phyloP scores from a whole-genome alignment of 2,797 vertebrate genomes.

The Girardinus metallicus region DNA sequence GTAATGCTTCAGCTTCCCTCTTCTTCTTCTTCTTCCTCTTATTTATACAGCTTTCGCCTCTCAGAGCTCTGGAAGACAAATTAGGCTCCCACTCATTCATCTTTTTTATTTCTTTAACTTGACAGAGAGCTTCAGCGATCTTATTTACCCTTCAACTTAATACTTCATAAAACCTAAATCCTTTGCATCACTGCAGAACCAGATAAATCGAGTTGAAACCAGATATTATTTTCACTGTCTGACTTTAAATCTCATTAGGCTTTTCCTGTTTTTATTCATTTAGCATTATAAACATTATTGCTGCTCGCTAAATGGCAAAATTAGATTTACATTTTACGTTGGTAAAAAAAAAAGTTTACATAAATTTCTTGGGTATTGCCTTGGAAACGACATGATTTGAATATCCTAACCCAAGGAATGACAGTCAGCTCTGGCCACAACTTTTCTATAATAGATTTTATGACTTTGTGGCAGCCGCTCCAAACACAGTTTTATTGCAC shows the following conservation, averaged over 20 bases:
- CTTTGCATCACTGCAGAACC: constrained; percentile 1
- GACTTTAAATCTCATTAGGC: neutral
- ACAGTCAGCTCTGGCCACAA: neutral
- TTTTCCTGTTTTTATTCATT: neutral
- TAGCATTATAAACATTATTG: neutral
- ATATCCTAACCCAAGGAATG: neutral
- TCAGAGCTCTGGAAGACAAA: constrained; percentile 52
- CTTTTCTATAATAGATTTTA: neutral
- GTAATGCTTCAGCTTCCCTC: constrained; percentile 37
- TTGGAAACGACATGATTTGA: neutral
- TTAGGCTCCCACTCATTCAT: constrained; percentile 44
- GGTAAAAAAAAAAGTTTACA: neutral
- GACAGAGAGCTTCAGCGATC: constrained; percentile 14
- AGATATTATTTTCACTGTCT: neutral
- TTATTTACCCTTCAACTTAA: constrained; percentile 35
- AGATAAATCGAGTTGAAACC: neutral
- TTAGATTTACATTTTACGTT: no score
- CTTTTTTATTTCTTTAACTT: constrained; percentile 31
- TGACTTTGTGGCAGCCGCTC: neutral
- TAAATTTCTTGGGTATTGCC: neutral
- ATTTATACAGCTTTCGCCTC: constrained; percentile 54
- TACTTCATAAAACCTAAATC: constrained; percentile 42
- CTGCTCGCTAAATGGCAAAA: neutral
- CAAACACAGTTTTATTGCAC: neutral
- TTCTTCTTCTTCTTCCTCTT: constrained; percentile 18